These are phyloP conservation scores for Chromis chromis DNA, from an alignment of 2,797 vertebrate species.

Conservation along the genomic window DNA sequence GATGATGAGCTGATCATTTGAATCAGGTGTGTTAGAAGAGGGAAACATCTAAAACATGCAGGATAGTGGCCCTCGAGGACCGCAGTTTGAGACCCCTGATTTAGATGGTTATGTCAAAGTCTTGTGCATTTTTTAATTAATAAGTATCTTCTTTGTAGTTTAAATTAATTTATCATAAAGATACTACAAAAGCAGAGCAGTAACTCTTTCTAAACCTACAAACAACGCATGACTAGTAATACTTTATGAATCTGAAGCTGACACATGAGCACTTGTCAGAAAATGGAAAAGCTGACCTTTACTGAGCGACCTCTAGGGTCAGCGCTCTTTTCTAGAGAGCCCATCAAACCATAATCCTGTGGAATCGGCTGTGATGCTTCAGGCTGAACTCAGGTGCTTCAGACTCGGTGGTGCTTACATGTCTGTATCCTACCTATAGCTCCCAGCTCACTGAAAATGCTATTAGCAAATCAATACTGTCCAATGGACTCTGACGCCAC, in stretches of 20 bases:
- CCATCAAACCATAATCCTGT: constrained; percentile 48
- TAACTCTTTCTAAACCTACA: constrained; percentile 13
- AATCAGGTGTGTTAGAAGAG: too few species aligned
- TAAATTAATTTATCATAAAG: neutral
- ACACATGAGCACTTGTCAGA: constrained; percentile 19
- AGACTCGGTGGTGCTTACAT: constrained; percentile 37
- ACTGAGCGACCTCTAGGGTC: constrained; percentile 39
- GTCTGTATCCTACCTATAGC: constrained; percentile 25
- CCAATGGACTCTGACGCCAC: constrained; percentile 37
- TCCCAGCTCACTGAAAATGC: constrained; percentile 38
- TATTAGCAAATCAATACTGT: constrained; percentile 67
- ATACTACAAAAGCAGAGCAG: neutral
- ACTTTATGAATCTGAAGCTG: constrained; percentile 7
- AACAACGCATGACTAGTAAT: constrained; percentile 13
- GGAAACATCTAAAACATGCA: too few species aligned
- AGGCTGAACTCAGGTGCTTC: constrained; percentile 21
- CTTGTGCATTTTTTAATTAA: neutral
- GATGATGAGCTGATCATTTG: too few species aligned
- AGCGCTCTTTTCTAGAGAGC: constrained; percentile 41
- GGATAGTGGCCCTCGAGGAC: too few species aligned
- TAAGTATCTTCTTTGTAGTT: neutral
- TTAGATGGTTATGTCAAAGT: neutral
- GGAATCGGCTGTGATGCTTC: constrained; percentile 39
- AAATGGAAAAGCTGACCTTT: constrained; percentile 56
- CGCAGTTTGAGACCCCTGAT: too few species aligned